A percentile compares a stretch with the other conserved stretches of the same genome.
These are phyloP conservation scores for Ectemnius continuus DNA, from an alignment of 2,888 invertebrate genomes.

Conservation along the genomic window DNA sequence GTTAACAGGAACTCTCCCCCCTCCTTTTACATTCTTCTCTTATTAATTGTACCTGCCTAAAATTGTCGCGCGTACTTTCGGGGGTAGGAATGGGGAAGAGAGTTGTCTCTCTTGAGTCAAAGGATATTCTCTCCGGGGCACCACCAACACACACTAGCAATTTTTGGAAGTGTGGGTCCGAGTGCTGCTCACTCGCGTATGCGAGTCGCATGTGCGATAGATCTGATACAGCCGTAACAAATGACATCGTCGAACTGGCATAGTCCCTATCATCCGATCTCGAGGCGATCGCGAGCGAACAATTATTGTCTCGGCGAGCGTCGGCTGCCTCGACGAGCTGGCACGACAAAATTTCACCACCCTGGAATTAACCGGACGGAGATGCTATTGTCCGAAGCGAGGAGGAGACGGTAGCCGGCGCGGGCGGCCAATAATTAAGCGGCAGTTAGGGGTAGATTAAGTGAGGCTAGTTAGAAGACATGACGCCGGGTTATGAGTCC, in stretches of 20 bases:
- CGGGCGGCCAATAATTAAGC: constrained; percentile 54
- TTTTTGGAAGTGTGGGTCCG: constrained; percentile 35
- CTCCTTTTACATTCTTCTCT: too few relatives aligned
- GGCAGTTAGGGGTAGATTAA: constrained; percentile 62
- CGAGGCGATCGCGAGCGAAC: constrained; percentile 39
- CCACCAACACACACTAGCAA: constrained; percentile 29
- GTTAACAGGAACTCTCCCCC: background rate
- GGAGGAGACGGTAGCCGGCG: background rate
- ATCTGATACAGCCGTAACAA: constrained; percentile 72
- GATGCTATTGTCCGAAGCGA: constrained; percentile 35
- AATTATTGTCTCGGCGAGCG: constrained; percentile 56
- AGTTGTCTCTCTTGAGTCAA: background rate
- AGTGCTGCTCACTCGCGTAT: constrained; percentile 32
- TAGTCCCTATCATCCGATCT: constrained; percentile 69
- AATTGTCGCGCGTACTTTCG: too few relatives aligned
- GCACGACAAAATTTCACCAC: constrained; percentile 53
- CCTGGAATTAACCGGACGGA: constrained; percentile 29
- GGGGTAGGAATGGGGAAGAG: background rate
- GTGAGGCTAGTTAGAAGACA: constrained; percentile 66
- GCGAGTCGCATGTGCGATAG: constrained; percentile 64
- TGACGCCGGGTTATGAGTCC: constrained; percentile 67
- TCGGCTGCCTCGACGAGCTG: fast-evolving
- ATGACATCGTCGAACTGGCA: constrained; percentile 73
- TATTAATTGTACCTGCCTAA: too few relatives aligned
- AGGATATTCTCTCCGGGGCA: background rate